Base-by-base conservation (phyloP, 1,140 invertebrate species). In the Drosophila prosaltans region DNA sequence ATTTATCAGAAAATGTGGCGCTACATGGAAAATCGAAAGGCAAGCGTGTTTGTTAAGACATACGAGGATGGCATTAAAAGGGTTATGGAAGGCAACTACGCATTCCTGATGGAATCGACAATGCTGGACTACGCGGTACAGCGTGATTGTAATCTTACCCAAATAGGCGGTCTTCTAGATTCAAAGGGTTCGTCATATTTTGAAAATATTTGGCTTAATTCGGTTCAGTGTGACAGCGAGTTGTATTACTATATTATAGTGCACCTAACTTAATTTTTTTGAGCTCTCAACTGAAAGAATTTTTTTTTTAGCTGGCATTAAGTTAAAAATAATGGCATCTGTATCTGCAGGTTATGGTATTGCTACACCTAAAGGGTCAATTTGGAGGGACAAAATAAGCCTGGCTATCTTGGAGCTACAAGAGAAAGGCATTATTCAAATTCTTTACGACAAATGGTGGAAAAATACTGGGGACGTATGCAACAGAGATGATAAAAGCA, bases 81-180 rank as follows among this genome's bases (percentile, higher is more conserved):
- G 57, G 97, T 99, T 0, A 92, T 98, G 54, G 94, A 95, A 60
- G 97, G 98, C 0, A 97, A 99, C 89, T 99, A 99, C 91, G 99
- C 99, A 0, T 99, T 99, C 92, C 94, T 99, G 24, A 99, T 99
- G 97, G 99, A 99, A 93, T 99, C 98, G 0, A 99, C 98, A 0
- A 99, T 99, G 95, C 93, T 99, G 59, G 99, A 99, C 92, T 99
- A 98, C 90, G 96, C 96, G 0, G 97, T 98, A 1, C 98, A 99
- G 93, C 94, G 98, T 60, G 97, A 99, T 91, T 99, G 98, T 92
- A 99, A 99, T 93, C 93, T 99, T 3, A 99, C 98, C 32, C 98
- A 99, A 94, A 98, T 99, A 45, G 98, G 98, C 0, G 98, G 98
- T 1, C 94, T 99, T 1, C 65, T 92, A 1, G 91, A 92, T 40